Evolutionary conservation across 2,888 invertebrate genomes (phyloP), one percentile per base, ranked within the genome.

Genomic region (Marronus borbonicus): DNA sequence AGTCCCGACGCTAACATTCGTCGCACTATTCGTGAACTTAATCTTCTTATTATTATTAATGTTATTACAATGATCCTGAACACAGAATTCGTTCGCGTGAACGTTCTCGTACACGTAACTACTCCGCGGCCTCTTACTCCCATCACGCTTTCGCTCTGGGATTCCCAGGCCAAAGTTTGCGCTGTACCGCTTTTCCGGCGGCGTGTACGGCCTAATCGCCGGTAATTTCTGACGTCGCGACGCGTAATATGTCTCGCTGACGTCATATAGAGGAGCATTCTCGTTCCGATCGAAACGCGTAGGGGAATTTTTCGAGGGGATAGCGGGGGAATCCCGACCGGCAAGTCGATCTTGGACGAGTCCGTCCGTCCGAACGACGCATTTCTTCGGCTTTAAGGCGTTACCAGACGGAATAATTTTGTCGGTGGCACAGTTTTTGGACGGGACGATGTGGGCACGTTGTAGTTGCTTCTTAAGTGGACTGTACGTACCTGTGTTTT

Each of bases 401-500:
- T 17, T 28, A 55, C 72, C 72, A 62, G 74, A 72, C 64, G 87
- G 87, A 80, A 86, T 84, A 36, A 88, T 84, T 84, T 86, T 87
- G 81, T 86, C 86, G 76, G 84, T 86, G 84, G 87, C 85, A 84
- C 87, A 88, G 82, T 87, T 86, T 82, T 86, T 86, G 85, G 87
- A 87, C 84, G 87, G 88, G 81, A 86, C 85, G 44, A 87, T 86
- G 81, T 87, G 86, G 49, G 86, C 85, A 69, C 86, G 86, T 68
- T 86, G 85, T 55, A 87, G 80, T 80, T 87, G 86, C 80, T 87
- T 87, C 84, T 86, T 87, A 65, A 88, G 82, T 50, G 87, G 87
- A 80, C 86, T 87, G 86, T 88, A 89, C 89, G 83, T 89, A 89
- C 89, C 89, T 82, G 88, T 86, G 76, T 87, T 87, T 84, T 89